Base-by-base conservation (phyloP, 1,140 invertebrate genomes). In the Drosophila rufa region DNA sequence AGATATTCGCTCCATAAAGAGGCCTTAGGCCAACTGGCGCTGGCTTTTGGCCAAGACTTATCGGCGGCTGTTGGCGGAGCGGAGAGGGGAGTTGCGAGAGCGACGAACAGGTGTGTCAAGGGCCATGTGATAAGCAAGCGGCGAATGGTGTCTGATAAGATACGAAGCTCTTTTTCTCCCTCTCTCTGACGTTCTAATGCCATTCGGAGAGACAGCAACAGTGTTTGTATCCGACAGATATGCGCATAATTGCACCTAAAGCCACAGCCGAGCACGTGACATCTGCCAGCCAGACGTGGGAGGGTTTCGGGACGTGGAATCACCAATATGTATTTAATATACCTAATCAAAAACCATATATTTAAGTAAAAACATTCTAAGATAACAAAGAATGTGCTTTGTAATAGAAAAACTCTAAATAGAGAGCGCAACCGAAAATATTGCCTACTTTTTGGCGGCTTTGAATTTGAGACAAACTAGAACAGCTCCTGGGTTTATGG, bases 21-120 rank as follows among this genome's bases (percentile, higher is more conserved):
- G 75, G 75, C 51, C 53, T 73, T 70, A 38, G 57, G 46, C 57
- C 59, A 79, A 79, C 75, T 79, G 67, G 55, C 15, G 62, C 27
- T 46, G 14, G 51, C 55, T 73, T 74, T 73, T 74, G 46, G 70
- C 70, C 70, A 74, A 74, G 68, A 74, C 67, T 73, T 73, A 73
- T 73, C 70, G 30, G 50, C 62, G 68, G n/a, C 64, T 66, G 42
- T 17, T 33, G 58, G 19, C 5, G 40, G 5, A 38, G 6, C 7
- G 2, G 8, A 33, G 36, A n/a, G 45, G 3, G 15, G 33, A 30
- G 33, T 9, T 9, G 45, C 7, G 69, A 38, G 30, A 43, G 68
- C 45, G 45, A 45, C 51, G 43, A 57, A 50, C 69, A 74, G 70
- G 70, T 74, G 70, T 73, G 70, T 74, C 70, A 74, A 74, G 70